These are phyloP conservation scores for Monochamus alternatus DNA, from an alignment of 2,888 invertebrate species.

Conservation along the genomic window DNA sequence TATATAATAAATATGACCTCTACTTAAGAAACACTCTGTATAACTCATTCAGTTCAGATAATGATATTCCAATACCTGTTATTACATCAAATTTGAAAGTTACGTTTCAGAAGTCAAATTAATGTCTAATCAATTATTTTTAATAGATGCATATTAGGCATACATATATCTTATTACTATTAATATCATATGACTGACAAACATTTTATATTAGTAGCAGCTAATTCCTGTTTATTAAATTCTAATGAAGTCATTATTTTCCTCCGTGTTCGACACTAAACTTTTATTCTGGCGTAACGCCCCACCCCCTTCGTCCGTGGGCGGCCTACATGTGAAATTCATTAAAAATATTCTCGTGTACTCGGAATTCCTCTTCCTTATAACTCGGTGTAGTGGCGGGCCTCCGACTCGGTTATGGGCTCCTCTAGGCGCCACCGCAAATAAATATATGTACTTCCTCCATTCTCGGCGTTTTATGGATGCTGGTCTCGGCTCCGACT, in stretches of 20 bases:
- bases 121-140: too few species aligned
- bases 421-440: conserved; percentile 53
- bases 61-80: too few species aligned
- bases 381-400: conserved; percentile 2
- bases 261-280: background rate
- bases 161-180: too few species aligned
- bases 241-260: background rate
- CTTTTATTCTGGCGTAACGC: background rate
- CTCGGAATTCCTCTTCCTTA: conserved; percentile 33
- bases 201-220: too few species aligned
- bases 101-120: too few species aligned
- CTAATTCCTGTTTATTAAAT: too few species aligned
- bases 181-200: too few species aligned
- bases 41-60: too few species aligned
- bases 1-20: too few species aligned
- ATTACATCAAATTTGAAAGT: too few species aligned
- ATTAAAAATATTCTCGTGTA: conserved; percentile 41
- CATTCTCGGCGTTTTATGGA: conserved; percentile 37
- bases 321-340: conserved; percentile 38
- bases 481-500: conserved; percentile 28
- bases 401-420: conserved; percentile 27
- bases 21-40: too few species aligned
- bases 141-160: too few species aligned
- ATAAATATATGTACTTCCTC: conserved; percentile 44
- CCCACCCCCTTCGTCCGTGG: background rate